These are phyloP conservation scores for Luscinia megarhynchos DNA, from an alignment of 2,797 vertebrate species.

Conservation along the genomic window DNA sequence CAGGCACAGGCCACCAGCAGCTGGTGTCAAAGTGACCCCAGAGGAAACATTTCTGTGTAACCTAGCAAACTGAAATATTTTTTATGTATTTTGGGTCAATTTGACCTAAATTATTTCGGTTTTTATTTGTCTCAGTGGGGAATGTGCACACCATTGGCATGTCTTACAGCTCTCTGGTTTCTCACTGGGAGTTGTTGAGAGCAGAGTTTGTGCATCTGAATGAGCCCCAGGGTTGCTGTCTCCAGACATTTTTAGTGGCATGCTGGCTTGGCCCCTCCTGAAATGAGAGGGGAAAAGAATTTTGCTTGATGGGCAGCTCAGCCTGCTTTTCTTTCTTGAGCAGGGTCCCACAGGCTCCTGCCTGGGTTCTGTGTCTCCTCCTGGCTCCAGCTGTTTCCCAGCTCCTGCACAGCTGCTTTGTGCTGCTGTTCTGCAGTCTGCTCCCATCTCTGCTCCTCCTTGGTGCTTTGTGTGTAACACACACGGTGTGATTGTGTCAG, in stretches of 20 bases:
- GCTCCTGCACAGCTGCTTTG: neutral
- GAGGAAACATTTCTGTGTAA: neutral
- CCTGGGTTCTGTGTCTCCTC: neutral
- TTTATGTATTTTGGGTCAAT: conserved; percentile 6
- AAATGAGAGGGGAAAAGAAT: conserved; percentile 3
- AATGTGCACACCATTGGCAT: neutral
- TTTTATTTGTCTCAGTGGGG: conserved; percentile 23
- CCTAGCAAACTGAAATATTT: neutral
- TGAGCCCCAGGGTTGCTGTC: neutral
- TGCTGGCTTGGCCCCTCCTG: neutral
- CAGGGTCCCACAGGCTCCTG: neutral
- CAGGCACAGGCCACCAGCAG: neutral
- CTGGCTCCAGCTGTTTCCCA: neutral
- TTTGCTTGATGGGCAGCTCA: neutral
- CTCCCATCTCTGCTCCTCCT: neutral
- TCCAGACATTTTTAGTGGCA: neutral
- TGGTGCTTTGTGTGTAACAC: neutral
- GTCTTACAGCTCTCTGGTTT: neutral
- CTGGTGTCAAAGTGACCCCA: conserved; percentile 21
- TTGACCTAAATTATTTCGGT: neutral
- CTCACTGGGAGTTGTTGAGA: neutral
- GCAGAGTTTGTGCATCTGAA: neutral
- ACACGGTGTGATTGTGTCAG: neutral
- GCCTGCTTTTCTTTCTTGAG: neutral
- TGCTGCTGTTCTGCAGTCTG: neutral